Base-by-base conservation (phyloP, 2,888 invertebrate species). In the Parapristionchus giblindavisi region DNA sequence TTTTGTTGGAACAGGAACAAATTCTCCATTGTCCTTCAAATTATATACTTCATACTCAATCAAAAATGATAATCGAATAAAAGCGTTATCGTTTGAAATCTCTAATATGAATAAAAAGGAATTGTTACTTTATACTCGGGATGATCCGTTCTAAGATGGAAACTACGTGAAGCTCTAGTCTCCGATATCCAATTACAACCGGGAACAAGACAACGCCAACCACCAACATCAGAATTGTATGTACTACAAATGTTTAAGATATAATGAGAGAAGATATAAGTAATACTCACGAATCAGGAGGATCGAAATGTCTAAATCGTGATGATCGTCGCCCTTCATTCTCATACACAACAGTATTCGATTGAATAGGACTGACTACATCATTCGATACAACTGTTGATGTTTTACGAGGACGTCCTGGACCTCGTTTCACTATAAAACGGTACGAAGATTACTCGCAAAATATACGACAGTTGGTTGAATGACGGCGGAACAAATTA, bases 81-180 rank as follows among this genome's bases (percentile, higher is more conserved):
- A 17, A 58, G 34, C 17, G 34, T 3, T 21, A 27, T n/a, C 4
- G 3, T 32, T 32, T 14, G 3, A 17, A 38, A n/a, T 38, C 6
- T 36, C 17, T 3, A 61, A 8, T 5, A 32, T 27, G 27, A 36
- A 1, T 58, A 24, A 6, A 21, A 63, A 14, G 54, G 21, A 21
- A 36, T 6, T 32, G 2, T 1, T 14, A 71, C 71, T 56, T 56
- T 71, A 36, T 75, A 76, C 17, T 76, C 76, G 11, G 75, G 60
- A 75, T 78, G 78, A 27, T 76, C 75, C 4, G 65, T 56, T 27
- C 76, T 54, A 11, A 78, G 40, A 51, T 78, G 78, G 61, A 72
- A 73, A 32, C 66, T 75, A 11, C 78, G 40, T n/a, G 74, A 60
- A 38, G 76, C 71, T 29, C 78, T 68, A 11, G 74, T 66, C n/a